Percentiles rank a stretch among this genome's conserved stretches.
Conservation (phyloP, 53 echinoderm and acorn worm species). For the Arbacia lixula region DNA sequence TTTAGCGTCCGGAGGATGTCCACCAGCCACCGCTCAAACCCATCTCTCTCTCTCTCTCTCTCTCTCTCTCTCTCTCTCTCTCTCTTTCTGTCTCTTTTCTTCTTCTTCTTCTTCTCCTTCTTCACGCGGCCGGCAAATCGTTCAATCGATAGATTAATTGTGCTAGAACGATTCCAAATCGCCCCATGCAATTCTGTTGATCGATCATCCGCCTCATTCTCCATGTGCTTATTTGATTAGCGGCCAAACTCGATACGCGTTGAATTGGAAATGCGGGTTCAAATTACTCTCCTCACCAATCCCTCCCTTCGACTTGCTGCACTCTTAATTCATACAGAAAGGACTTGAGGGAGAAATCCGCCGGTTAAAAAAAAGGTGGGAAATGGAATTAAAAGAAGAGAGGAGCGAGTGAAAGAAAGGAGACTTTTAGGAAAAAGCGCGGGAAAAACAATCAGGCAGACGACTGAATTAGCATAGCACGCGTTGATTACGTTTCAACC, state of each 20-base stretch:
- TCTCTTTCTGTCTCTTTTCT: too few species aligned
- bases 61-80: too few species aligned
- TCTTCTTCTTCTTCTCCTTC: too few species aligned
- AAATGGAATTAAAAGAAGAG: slow-evolving; percentile 26
- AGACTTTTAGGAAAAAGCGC: slow-evolving; percentile 6
- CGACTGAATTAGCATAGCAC: slow-evolving; percentile 43
- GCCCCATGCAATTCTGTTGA: slow-evolving; percentile 57
- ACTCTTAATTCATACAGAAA: slow-evolving; percentile 55
- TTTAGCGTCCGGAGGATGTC: too few species aligned
- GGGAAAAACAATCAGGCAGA: slow-evolving; percentile 39
- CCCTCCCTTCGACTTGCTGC: not conserved
- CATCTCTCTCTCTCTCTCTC: too few species aligned
- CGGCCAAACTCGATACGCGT: slow-evolving; percentile 53
- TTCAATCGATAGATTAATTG: slow-evolving; percentile 61
- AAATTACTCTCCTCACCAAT: slow-evolving; percentile 29
- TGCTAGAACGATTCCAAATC: slow-evolving; percentile 60
- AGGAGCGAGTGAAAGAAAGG: slow-evolving; percentile 6
- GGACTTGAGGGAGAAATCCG: slow-evolving; percentile 48
- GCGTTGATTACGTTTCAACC: slow-evolving; percentile 51
- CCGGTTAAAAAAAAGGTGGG: slow-evolving; percentile 16
- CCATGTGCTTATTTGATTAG: slow-evolving; percentile 42
- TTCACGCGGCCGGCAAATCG: slow-evolving; percentile 29
- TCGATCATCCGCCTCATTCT: slow-evolving; percentile 54
- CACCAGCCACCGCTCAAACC: too few species aligned
- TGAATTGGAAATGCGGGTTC: slow-evolving; percentile 57